phyloP scores from a whole-genome alignment of 1,140 invertebrate genomes.

The Oncopodura yosiiana region DNA sequence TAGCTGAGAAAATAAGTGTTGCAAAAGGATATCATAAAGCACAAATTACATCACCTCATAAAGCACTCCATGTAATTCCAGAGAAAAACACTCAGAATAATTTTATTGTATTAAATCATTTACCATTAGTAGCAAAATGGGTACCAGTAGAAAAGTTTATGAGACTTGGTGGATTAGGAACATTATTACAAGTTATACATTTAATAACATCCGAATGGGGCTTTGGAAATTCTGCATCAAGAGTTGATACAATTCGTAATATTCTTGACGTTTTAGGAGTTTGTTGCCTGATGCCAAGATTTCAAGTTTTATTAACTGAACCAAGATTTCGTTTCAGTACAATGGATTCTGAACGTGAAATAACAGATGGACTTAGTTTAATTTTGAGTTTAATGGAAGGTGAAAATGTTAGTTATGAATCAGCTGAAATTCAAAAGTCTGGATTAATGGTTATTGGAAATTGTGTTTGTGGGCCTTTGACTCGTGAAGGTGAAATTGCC shows the following conservation, averaged over 20 bases:
- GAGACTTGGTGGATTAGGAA: slow-evolving; percentile 14
- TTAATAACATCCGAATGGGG: slow-evolving; percentile 83
- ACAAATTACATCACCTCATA: too few relatives aligned
- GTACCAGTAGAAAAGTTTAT: slow-evolving; percentile 9
- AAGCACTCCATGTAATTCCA: too few relatives aligned
- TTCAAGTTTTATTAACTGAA: slow-evolving; percentile 70
- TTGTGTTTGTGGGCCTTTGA: slow-evolving; percentile 78
- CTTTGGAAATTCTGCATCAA: slow-evolving; percentile 77
- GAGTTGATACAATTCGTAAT: slow-evolving; percentile 76
- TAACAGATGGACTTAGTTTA: slow-evolving; percentile 27
- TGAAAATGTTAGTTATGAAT: slow-evolving; percentile 73
- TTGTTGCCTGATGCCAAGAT: slow-evolving; percentile 77
- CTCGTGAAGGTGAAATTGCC: slow-evolving; percentile 51
- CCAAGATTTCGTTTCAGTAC: slow-evolving; percentile 43
- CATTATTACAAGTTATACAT: slow-evolving; percentile 70
- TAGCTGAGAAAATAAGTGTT: slow-evolving; percentile 71
- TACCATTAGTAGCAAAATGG: slow-evolving; percentile 24
- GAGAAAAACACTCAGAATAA: not conserved
- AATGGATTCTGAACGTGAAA: too few relatives aligned
- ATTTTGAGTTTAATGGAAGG: slow-evolving; percentile 71
- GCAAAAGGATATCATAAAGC: slow-evolving; percentile 38
- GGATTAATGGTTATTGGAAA: slow-evolving; percentile 80
- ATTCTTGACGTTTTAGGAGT: slow-evolving; percentile 82
- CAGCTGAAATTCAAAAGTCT: slow-evolving; percentile 83
- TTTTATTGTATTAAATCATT: not conserved